These are phyloP conservation scores for Rhagologus leucostigma DNA, from an alignment of 2,113 vertebrate species.

Conservation along the genomic window DNA sequence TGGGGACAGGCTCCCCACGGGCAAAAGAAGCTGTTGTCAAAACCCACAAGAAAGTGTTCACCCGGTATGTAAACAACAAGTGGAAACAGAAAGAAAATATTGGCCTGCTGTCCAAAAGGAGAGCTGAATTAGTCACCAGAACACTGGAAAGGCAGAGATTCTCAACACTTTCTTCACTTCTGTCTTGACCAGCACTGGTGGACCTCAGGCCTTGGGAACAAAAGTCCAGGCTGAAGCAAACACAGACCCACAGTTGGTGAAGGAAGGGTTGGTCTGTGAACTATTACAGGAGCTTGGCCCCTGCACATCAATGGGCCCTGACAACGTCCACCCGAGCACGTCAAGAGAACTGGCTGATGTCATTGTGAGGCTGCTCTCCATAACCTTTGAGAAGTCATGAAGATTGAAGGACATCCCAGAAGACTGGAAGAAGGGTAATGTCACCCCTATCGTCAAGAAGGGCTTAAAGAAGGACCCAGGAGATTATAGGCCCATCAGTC, in stretches of 20 bases:
- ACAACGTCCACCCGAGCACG: not conserved
- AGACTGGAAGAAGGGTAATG: not conserved
- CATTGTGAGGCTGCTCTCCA: not conserved
- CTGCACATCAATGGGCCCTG: not conserved
- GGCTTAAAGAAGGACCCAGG: not conserved
- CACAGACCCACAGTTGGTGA: fast-evolving
- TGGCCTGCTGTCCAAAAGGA: not conserved
- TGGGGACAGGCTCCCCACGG: not conserved
- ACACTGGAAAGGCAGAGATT: not conserved
- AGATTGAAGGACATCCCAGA: not conserved
- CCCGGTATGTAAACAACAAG: not conserved
- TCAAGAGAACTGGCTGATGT: not conserved
- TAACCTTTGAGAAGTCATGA: not conserved
- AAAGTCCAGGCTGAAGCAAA: not conserved
- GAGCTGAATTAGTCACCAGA: not conserved
- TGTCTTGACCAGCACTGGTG: not conserved
- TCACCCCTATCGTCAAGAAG: not conserved
- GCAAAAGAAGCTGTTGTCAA: not conserved
- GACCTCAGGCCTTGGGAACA: not conserved
- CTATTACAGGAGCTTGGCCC: not conserved
- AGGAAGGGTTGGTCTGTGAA: not conserved
- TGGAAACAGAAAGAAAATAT: not conserved
- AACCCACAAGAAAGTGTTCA: not conserved
- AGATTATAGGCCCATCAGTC: not conserved
- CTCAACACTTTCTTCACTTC: not conserved